Percentiles rank a stretch among this genome's conserved stretches.
phyloP scores from a whole-genome alignment of 1,140 invertebrate genomes.

The Philopotamus ludificatus region DNA sequence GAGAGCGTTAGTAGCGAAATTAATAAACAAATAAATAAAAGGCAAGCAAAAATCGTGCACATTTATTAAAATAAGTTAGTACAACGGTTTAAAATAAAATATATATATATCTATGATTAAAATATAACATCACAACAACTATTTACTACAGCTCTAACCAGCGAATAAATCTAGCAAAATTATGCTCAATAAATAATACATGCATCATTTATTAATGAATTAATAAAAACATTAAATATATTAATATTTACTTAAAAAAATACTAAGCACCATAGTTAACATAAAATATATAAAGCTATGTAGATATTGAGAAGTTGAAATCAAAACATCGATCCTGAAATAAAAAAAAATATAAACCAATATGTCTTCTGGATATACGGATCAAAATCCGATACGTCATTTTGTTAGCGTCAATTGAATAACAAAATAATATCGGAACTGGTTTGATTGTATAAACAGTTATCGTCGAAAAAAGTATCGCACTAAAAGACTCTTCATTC shows the following conservation, averaged over 20 bases:
- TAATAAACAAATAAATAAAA: too few relatives aligned
- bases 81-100: too few relatives aligned
- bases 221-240: too few relatives aligned
- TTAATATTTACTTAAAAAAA: not conserved
- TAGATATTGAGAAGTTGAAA: constrained; percentile 17
- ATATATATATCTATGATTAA: too few relatives aligned
- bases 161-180: not conserved
- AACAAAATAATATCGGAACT: too few relatives aligned
- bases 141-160: not conserved
- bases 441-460: too few relatives aligned
- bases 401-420: too few relatives aligned
- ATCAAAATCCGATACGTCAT: too few relatives aligned
- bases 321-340: constrained; percentile 38
- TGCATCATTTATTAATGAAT: not conserved
- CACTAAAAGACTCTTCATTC: too few relatives aligned
- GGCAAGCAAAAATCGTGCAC: constrained; percentile 3
- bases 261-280: constrained; percentile 2
- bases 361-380: too few relatives aligned
- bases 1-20: too few relatives aligned
- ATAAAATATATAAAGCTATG: constrained; percentile 9
- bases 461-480: too few relatives aligned
- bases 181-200: not conserved
- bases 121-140: not conserved
- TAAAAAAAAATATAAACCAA: constrained; percentile 20
- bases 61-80: constrained; percentile 20